Evolutionary conservation across 2,888 invertebrate species (phyloP).

Genomic region (Drosophila setosimentum): DNA sequence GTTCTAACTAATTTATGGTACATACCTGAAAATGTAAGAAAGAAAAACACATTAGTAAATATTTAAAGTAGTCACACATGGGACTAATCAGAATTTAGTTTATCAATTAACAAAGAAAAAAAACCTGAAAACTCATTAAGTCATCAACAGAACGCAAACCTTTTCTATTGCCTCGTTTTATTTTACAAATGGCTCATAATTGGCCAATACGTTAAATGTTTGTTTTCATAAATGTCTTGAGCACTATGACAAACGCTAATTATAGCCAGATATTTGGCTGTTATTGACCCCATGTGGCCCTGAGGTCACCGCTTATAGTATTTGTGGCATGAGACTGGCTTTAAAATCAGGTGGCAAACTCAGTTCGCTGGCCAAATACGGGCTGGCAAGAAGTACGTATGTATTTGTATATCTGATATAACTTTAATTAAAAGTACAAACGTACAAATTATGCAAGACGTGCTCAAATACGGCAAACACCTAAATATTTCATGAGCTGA

Average conservation of each 20-base stretch:
- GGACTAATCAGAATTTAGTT: conserved; percentile 14
- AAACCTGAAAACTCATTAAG: conserved; percentile 18
- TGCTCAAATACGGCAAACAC: conserved; percentile 80
- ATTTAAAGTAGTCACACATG: conserved; percentile 17
- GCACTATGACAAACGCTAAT: conserved; percentile 36
- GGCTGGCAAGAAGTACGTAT: conserved; percentile 48
- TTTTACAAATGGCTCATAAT: conserved; percentile 56
- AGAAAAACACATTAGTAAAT: conserved; percentile 57
- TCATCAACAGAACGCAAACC: background rate
- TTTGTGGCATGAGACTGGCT: background rate
- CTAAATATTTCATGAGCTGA: conserved; percentile 76
- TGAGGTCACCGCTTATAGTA: conserved; percentile 13
- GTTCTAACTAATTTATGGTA: conserved; percentile 16
- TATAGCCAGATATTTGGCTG: conserved; percentile 18
- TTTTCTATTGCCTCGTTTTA: background rate
- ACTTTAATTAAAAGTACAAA: conserved; percentile 79
- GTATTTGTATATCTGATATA: conserved; percentile 56
- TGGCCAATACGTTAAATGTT: conserved; percentile 52
- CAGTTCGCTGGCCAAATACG: conserved; percentile 50
- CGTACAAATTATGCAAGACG: conserved; percentile 78
- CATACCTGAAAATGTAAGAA: conserved; percentile 53
- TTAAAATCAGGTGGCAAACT: conserved; percentile 40
- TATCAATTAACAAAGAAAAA: conserved; percentile 4
- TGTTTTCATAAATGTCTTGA: conserved; percentile 42
- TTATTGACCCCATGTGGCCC: conserved; percentile 38